Evolutionary conservation across 2,113 vertebrate genomes (phyloP).

Genomic region (Tragelaphus buxtoni): DNA sequence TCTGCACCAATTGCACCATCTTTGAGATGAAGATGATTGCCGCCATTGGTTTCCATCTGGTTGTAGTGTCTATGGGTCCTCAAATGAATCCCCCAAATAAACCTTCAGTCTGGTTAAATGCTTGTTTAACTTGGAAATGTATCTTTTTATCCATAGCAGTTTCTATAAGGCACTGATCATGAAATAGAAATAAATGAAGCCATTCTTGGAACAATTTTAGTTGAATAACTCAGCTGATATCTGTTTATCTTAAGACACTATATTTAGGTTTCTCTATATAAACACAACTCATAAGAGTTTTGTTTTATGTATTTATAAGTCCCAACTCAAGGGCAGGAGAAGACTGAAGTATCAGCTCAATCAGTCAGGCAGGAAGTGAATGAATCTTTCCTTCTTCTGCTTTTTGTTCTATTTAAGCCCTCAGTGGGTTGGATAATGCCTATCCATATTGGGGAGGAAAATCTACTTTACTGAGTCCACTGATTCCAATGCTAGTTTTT

Average conservation of each 20-base stretch:
- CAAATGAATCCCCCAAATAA: not conserved
- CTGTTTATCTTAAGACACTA: not conserved
- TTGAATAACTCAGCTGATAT: not conserved
- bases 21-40: not conserved
- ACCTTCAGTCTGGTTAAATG: not conserved
- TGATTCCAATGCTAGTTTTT: not conserved
- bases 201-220: not conserved
- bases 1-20: not conserved
- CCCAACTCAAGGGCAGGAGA: not conserved
- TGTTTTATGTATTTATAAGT: not conserved
- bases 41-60: not conserved
- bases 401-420: not conserved
- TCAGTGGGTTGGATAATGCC: not conserved
- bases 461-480: not conserved
- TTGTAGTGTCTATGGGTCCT: not conserved
- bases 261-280: not conserved
- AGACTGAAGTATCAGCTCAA: not conserved
- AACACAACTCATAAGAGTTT: not conserved
- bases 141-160: accelerated
- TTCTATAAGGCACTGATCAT: not conserved
- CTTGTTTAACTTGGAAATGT: not conserved
- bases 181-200: not conserved
- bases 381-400: not conserved
- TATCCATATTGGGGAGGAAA: not conserved
- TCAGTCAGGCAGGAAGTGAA: not conserved